A percentile compares a stretch with the other conserved stretches of the same genome.
Conservation (phyloP, 2,888 invertebrate genomes). For the Fissipunctia ypsillon region DNA sequence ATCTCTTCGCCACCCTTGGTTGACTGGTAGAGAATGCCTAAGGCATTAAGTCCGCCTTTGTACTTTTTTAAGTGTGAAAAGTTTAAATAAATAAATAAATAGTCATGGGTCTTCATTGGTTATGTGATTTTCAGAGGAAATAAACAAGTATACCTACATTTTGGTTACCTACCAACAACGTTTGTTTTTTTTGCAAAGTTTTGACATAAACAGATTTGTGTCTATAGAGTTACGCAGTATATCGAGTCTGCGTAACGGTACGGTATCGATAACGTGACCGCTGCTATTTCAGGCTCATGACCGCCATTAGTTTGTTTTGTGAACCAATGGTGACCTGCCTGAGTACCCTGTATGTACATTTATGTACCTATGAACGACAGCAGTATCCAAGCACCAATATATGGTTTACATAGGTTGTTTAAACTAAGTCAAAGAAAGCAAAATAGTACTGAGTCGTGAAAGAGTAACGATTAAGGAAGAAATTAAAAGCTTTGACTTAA, state of each 20-base stretch:
- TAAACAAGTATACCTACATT: neutral
- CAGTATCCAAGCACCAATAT: neutral
- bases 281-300: slow-evolving; percentile 53
- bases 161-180: neutral
- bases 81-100: too few species aligned
- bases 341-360: neutral
- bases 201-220: slow-evolving; percentile 36
- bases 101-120: too few species aligned
- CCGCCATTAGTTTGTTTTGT: slow-evolving; percentile 44
- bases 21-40: too few species aligned
- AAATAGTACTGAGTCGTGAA: too few species aligned
- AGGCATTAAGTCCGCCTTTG: too few species aligned
- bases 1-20: too few species aligned
- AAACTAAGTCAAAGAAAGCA: too few species aligned
- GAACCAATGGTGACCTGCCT: slow-evolving; percentile 13
- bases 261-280: slow-evolving; percentile 34
- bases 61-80: too few species aligned
- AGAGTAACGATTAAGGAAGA: too few species aligned
- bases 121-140: neutral
- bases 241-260: slow-evolving; percentile 19
- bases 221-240: slow-evolving; percentile 26
- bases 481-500: too few species aligned
- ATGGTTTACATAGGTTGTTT: too few species aligned
- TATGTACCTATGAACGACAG: neutral
- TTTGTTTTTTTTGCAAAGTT: neutral